Conservation (phyloP, 2,797 vertebrate species). For the Fistularia tabacaria region DNA sequence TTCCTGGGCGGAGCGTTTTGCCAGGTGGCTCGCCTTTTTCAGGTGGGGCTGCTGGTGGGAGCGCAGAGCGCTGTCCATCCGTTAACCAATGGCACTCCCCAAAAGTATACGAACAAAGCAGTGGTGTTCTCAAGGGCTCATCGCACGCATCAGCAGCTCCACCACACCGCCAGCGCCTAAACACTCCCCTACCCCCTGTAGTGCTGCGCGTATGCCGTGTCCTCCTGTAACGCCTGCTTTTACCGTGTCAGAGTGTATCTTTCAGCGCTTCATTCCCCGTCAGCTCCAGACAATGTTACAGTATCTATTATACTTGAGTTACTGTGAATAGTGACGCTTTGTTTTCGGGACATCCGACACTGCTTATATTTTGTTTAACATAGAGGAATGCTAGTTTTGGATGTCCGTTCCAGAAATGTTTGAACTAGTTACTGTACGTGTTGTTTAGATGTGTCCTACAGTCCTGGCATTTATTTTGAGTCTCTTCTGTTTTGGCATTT, state of each 20-base stretch:
- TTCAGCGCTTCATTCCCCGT: constrained; percentile 60
- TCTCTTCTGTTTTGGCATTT: constrained; percentile 26
- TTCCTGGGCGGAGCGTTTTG: background rate
- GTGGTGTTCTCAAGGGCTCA: constrained; percentile 28
- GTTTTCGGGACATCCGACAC: constrained; percentile 49
- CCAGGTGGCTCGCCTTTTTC: constrained; percentile 25
- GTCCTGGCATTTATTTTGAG: constrained; percentile 38
- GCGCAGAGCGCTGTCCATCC: constrained; percentile 23
- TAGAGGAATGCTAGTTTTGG: constrained; percentile 60
- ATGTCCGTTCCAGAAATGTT: constrained; percentile 44
- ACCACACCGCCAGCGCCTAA: constrained; percentile 29
- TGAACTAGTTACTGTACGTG: constrained; percentile 53
- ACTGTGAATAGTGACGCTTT: constrained; percentile 45
- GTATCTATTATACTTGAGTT: constrained; percentile 66
- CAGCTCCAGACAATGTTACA: constrained; percentile 66
- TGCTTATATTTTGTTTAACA: constrained; percentile 65
- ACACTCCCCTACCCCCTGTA: constrained; percentile 16
- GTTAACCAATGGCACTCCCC: constrained; percentile 30
- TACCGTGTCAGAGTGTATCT: constrained; percentile 49
- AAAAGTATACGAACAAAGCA: constrained; percentile 51
- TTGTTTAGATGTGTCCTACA: constrained; percentile 44
- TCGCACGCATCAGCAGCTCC: constrained; percentile 16
- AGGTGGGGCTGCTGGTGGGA: constrained; percentile 18
- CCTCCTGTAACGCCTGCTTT: constrained; percentile 46
- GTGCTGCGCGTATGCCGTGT: constrained; percentile 48